Percentiles rank a stretch among this genome's conserved stretches.
These are phyloP conservation scores for Porites australiensis DNA, from an alignment of 64 coral and sea anemone genomes.

Conservation along the genomic window DNA sequence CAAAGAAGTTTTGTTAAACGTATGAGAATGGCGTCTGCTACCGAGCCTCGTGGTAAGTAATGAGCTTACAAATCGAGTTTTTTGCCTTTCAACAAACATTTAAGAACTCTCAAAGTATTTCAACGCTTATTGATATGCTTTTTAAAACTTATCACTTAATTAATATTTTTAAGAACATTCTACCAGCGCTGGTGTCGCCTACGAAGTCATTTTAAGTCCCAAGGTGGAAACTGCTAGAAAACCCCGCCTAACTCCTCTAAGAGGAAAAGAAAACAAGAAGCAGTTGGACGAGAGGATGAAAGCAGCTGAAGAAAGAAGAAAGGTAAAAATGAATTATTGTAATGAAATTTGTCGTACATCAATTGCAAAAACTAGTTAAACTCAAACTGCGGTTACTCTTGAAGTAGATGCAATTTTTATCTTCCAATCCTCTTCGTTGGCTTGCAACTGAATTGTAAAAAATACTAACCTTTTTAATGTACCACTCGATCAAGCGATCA, in stretches of 20 bases:
- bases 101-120: neutral
- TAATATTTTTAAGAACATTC: neutral
- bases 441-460: no score
- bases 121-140: no score
- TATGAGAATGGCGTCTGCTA: conserved; percentile 23
- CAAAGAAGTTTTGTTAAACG: neutral
- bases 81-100: neutral
- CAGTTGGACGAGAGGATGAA: conserved; percentile 67
- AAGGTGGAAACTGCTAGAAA: conserved; percentile 84
- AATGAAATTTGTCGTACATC: no score
- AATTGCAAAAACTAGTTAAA: no score
- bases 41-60: neutral
- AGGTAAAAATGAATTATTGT: conserved; percentile 26
- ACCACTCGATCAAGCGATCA: no score
- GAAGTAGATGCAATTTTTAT: no score
- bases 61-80: neutral
- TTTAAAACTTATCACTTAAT: neutral
- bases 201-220: conserved; percentile 73
- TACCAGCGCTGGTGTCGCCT: conserved; percentile 59
- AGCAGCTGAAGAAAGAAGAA: conserved; percentile 77
- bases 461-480: no score
- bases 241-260: conserved; percentile 75
- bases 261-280: conserved; percentile 76
- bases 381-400: no score
- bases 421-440: no score